phyloP scores from a whole-genome alignment of 1,140 invertebrate species.

The Pachypeltis micranthus region DNA sequence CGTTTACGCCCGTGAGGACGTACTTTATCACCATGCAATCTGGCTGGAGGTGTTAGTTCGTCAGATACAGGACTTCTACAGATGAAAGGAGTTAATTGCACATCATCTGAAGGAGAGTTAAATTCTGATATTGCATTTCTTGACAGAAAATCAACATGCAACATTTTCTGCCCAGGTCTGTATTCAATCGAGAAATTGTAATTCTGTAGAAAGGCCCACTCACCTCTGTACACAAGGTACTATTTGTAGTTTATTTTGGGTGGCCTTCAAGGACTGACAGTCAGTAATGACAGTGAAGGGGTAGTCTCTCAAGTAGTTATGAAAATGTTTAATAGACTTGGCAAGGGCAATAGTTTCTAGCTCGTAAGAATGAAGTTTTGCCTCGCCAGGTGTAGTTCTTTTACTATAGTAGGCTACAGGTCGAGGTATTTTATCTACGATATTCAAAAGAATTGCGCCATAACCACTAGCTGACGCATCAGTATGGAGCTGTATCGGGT shows the following conservation, averaged over 20 bases:
- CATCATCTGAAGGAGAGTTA: too few species aligned
- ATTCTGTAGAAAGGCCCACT: slow-evolving; percentile 2
- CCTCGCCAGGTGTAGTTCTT: neutral
- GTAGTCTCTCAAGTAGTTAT: neutral
- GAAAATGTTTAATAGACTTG: neutral
- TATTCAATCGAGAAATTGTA: slow-evolving; percentile 4
- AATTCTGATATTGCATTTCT: neutral
- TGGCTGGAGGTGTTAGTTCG: too few species aligned
- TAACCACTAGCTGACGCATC: slow-evolving; percentile 24
- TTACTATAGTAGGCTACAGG: slow-evolving; percentile 23
- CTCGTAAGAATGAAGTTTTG: neutral
- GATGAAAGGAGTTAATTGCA: too few species aligned
- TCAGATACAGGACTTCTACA: too few species aligned
- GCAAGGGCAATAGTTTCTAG: neutral
- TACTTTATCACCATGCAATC: too few species aligned
- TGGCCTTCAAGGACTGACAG: slow-evolving; percentile 5
- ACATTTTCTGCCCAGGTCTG: neutral
- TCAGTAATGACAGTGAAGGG: neutral
- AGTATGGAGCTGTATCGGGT: slow-evolving; percentile 29
- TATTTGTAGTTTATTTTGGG: neutral
- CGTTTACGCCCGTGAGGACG: too few species aligned
- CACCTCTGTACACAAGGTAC: neutral
- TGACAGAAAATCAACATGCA: slow-evolving; percentile 6
- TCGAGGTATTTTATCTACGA: slow-evolving; percentile 14
- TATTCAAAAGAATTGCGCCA: slow-evolving; percentile 22